Evolutionary conservation across 1,140 invertebrate species (phyloP).

Genomic region (Meloidogyne exigua): DNA sequence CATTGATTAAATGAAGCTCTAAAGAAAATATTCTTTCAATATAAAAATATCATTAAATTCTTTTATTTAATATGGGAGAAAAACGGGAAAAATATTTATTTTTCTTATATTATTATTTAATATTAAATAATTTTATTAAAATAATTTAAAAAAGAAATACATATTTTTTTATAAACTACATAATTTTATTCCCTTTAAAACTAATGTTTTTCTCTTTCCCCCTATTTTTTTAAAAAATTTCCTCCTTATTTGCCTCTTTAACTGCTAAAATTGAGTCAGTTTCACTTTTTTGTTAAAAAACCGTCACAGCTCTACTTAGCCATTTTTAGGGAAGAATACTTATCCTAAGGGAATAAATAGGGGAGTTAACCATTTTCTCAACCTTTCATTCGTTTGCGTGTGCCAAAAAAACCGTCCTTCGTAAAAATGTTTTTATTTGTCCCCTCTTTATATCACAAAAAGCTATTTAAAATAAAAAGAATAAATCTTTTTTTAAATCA

Average conservation of each 20-base stretch:
- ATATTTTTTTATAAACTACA: too few species aligned
- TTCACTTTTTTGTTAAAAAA: conserved; percentile 17
- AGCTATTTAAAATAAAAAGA: neutral
- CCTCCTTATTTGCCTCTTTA: conserved; percentile 7
- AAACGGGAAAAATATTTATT: too few species aligned
- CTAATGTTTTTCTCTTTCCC: neutral
- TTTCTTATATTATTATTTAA: too few species aligned
- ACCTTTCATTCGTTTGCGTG: neutral
- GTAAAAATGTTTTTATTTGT: conserved; percentile 11
- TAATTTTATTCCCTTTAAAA: neutral
- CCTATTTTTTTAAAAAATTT: neutral
- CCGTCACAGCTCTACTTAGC: neutral
- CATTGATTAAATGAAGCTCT: neutral
- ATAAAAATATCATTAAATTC: too few species aligned
- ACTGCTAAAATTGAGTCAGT: conserved; percentile 31
- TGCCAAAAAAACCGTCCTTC: conserved; percentile 3
- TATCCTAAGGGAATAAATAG: conserved; percentile 16
- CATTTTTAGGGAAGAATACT: neutral
- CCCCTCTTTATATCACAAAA: conserved; percentile 26
- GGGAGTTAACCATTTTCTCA: neutral
- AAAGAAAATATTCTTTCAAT: too few species aligned
- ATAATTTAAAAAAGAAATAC: too few species aligned
- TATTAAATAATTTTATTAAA: too few species aligned
- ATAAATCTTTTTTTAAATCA: neutral
- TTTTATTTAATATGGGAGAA: too few species aligned